Evolutionary conservation across 1,140 invertebrate species (phyloP).

Genomic region (Idris sp.): DNA sequence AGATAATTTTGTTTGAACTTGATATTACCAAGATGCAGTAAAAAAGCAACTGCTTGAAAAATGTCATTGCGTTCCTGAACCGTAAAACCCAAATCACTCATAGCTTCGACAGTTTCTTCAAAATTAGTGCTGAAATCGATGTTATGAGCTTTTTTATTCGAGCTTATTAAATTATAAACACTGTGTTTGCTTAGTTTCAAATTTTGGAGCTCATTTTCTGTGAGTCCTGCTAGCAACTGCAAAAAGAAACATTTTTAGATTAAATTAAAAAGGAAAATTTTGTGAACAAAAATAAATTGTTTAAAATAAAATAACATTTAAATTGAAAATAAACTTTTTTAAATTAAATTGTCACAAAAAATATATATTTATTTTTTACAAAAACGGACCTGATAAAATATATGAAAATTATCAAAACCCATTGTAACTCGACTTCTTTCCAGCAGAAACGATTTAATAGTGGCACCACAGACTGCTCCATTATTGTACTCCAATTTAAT

Average conservation of each 20-base stretch:
- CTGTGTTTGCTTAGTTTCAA: constrained; percentile 40
- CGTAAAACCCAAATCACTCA: constrained; percentile 68
- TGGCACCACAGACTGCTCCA: constrained; percentile 81
- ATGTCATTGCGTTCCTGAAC: constrained; percentile 73
- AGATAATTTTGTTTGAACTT: constrained; percentile 62
- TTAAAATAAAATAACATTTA: too few relatives aligned
- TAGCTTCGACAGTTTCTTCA: constrained; percentile 66
- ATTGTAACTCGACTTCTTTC: constrained; percentile 81
- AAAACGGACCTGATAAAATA: constrained; percentile 80
- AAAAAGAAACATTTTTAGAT: not conserved
- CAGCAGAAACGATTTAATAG: constrained; percentile 82
- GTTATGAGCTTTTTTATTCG: constrained; percentile 11
- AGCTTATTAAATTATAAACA: constrained; percentile 55
- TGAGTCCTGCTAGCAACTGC: constrained; percentile 52
- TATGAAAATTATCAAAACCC: constrained; percentile 79
- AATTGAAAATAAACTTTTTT: too few relatives aligned
- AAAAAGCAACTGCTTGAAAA: constrained; percentile 78
- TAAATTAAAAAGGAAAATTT: not conserved
- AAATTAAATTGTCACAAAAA: too few relatives aligned
- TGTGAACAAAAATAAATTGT: too few relatives aligned
- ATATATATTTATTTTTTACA: not conserved
- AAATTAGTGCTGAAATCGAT: constrained; percentile 69
- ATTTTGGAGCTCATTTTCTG: constrained; percentile 47
- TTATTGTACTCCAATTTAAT: constrained; percentile 78
- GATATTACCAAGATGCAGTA: constrained; percentile 79